Percentiles rank a stretch among this genome's conserved stretches.
phyloP scores from a whole-genome alignment of 2,888 invertebrate genomes.

The Diaprepes abbreviatus region DNA sequence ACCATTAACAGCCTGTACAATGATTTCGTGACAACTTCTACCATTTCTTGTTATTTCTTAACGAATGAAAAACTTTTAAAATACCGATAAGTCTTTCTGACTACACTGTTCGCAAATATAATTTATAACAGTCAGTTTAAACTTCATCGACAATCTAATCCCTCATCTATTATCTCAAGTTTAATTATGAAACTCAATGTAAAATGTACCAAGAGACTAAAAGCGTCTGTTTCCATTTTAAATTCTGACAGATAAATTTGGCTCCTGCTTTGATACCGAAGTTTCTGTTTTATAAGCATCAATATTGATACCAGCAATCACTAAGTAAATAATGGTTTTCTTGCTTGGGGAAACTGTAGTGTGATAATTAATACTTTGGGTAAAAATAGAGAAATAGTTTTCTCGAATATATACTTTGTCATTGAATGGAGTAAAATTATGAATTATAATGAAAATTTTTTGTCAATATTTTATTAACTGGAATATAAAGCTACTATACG shows the following conservation, averaged over 20 bases:
- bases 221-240: not conserved
- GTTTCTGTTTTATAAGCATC: not conserved
- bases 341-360: no score
- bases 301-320: not conserved
- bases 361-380: no score
- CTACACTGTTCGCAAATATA: not conserved
- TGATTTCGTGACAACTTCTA: no score
- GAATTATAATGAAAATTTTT: no score
- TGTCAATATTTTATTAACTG: no score
- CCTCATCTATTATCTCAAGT: constrained; percentile 11
- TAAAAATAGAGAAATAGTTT: no score
- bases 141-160: constrained; percentile 16
- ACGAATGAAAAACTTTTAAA: no score
- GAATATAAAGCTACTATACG: no score
- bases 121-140: constrained; percentile 9
- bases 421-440: no score
- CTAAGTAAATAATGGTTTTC: not conserved
- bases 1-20: no score
- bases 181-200: constrained; percentile 17
- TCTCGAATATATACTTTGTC: no score
- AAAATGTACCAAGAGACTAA: constrained; percentile 13
- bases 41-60: no score
- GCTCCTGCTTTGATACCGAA: not conserved
- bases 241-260: constrained; percentile 10
- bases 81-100: constrained; percentile 4